Evolutionary conservation across 2,113 vertebrate genomes (phyloP), one percentile per base, ranked within the genome.

Genomic region (Grammomys dolichurus): DNA sequence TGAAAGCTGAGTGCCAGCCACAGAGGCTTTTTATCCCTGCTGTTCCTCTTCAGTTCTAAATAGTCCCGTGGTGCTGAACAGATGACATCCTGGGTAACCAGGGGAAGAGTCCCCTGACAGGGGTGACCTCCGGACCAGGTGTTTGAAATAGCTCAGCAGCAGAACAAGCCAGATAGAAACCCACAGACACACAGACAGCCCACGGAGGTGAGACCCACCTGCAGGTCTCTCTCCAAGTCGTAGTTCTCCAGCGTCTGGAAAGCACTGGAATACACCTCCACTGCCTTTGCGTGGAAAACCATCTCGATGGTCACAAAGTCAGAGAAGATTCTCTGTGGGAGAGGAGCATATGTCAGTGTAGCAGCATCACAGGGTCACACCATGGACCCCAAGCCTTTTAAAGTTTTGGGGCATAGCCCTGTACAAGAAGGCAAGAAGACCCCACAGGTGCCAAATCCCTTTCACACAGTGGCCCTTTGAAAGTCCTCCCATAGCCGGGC

Each of bases 221-320:
- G 98, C 43, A 99, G 96, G 58, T 99, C 99, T 93, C 97, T 98
- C n/a, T 99, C 97, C 14, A 96, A 94, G 73, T 99, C 96, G 7
- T 99, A 98, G 54, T 80, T 97, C 78, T 98, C 98, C 96, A 99
- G 97, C 89, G 97, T 98, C 92, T 98, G 98, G 97, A 98, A 98
- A 36, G 99, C 98, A 1, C 97, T 98, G 19, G 99, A 98, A 69
- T 98, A 99, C 67, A 99, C 98, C 96, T 99, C 99, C 65, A 99
- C 97, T 0, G 98, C 99, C 97, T 99, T 99, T 65, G 99, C 97
- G 2, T 99, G 99, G 96, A 99, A 99, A 0, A 98, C 91, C 99
- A 99, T 99, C 98, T 99, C 99, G 17, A 99, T 98, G 28, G 98
- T 99, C 67, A 99, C 97, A 65, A 99, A 99, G 84, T 99, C 99